Conservation (phyloP, 2,113 vertebrate genomes). For the Odocoileus virginianus region DNA sequence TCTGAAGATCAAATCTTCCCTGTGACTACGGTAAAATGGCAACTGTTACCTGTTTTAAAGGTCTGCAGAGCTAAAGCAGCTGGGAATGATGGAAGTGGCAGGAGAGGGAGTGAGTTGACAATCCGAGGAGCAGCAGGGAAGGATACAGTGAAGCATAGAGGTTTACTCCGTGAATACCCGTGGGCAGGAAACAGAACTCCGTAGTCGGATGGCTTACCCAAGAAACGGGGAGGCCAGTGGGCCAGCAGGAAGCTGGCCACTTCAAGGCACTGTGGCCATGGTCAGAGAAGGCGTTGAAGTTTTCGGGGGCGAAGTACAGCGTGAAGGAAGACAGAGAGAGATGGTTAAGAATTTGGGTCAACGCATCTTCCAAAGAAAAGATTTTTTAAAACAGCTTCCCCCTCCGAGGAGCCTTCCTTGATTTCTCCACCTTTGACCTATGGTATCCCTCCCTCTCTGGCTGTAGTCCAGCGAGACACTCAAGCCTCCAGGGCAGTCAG, state of each 20-base stretch:
- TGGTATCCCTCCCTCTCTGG: neutral
- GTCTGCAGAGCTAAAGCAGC: neutral
- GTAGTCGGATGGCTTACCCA: neutral
- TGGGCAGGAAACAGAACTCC: neutral
- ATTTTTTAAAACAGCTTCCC: neutral
- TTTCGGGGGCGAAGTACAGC: neutral
- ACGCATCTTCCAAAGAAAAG: neutral
- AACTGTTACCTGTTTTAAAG: neutral
- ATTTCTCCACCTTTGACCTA: neutral
- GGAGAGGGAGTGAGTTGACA: neutral
- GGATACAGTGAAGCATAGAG: neutral
- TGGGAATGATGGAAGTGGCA: neutral
- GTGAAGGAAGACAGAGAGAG: neutral
- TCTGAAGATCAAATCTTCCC: neutral
- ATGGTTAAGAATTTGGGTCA: neutral
- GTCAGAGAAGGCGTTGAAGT: neutral
- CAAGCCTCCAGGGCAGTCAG: neutral
- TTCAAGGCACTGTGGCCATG: neutral
- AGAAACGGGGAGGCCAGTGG: neutral
- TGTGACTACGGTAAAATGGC: neutral
- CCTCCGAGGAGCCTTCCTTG: conserved; percentile 21
- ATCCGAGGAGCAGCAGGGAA: neutral
- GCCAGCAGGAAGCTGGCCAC: neutral
- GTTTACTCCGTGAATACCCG: neutral
- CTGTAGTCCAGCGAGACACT: neutral